phyloP scores from a whole-genome alignment of 2,113 vertebrate genomes.

The Phaethornis superciliosus region DNA sequence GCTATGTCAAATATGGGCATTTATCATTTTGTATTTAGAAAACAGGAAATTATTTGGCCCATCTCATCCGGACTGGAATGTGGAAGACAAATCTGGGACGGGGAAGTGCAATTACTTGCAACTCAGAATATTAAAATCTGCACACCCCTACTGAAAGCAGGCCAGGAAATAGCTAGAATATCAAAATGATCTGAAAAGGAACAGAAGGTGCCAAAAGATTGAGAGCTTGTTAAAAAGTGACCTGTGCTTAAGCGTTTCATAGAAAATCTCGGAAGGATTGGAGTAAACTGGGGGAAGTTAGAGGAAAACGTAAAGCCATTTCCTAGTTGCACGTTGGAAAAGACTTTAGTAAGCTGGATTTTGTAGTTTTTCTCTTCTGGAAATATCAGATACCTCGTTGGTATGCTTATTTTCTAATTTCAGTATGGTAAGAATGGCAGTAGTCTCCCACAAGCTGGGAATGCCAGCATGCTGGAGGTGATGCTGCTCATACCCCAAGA shows the following conservation, averaged over 20 bases:
- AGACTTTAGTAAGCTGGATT: neutral
- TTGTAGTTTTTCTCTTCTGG: neutral
- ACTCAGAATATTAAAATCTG: constrained; percentile 64
- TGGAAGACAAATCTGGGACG: constrained; percentile 65
- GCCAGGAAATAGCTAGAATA: constrained; percentile 76
- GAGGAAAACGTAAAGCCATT: neutral
- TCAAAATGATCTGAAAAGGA: constrained; percentile 73
- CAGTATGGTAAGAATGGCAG: neutral
- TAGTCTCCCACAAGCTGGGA: neutral
- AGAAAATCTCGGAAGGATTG: neutral
- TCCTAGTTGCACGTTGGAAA: neutral
- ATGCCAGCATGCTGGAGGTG: neutral
- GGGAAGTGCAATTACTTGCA: constrained; percentile 63
- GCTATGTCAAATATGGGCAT: constrained; percentile 72
- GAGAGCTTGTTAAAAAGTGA: constrained; percentile 54
- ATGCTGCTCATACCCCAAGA: neutral
- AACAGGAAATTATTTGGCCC: constrained; percentile 80
- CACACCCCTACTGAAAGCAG: constrained; percentile 64
- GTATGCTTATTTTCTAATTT: neutral
- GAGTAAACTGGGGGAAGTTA: neutral
- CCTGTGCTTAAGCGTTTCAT: neutral
- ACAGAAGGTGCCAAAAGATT: constrained; percentile 74
- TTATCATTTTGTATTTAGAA: constrained; percentile 73
- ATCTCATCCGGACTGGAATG: constrained; percentile 74
- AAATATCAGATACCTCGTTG: neutral